Evolutionary conservation across 2,797 vertebrate genomes (phyloP).

Genomic region (Botia kubotai): DNA sequence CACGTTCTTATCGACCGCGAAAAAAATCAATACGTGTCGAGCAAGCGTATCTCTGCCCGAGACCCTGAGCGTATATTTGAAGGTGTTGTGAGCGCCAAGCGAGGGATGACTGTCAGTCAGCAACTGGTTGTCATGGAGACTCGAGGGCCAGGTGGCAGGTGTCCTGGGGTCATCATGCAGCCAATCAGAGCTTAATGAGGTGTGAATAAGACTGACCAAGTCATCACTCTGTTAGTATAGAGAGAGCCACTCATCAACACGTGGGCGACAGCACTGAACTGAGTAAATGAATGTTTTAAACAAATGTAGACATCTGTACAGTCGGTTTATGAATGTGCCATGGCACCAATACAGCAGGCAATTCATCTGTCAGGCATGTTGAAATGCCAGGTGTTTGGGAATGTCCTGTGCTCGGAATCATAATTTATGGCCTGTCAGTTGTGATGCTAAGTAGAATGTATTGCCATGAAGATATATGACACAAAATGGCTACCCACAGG

Average conservation of each 20-base stretch:
- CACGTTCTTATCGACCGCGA: conserved; percentile 30
- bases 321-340: conserved; percentile 10
- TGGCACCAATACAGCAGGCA: conserved; percentile 6
- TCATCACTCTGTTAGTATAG: conserved; percentile 51
- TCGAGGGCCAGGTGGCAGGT: conserved; percentile 55
- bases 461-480: background rate
- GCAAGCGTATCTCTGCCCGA: conserved; percentile 20
- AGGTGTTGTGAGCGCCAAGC: conserved; percentile 25
- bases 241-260: conserved; percentile 49
- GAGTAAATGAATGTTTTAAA: conserved; percentile 53
- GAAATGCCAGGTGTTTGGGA: conserved; percentile 44
- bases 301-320: conserved; percentile 48
- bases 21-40: conserved; percentile 48
- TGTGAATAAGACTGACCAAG: conserved; percentile 57
- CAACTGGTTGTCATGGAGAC: conserved; percentile 55
- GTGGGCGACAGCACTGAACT: conserved; percentile 52
- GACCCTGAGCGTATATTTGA: conserved; percentile 25
- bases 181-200: conserved; percentile 58
- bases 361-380: conserved; percentile 47
- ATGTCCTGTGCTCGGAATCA: conserved; percentile 46
- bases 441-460: conserved; percentile 28
- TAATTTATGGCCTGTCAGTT: conserved; percentile 47
- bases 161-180: conserved; percentile 58
- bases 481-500: conserved; percentile 17
- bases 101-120: conserved; percentile 50